Evolutionary conservation across 2,797 vertebrate species (phyloP).

Genomic region (Gymnocypris eckloni): DNA sequence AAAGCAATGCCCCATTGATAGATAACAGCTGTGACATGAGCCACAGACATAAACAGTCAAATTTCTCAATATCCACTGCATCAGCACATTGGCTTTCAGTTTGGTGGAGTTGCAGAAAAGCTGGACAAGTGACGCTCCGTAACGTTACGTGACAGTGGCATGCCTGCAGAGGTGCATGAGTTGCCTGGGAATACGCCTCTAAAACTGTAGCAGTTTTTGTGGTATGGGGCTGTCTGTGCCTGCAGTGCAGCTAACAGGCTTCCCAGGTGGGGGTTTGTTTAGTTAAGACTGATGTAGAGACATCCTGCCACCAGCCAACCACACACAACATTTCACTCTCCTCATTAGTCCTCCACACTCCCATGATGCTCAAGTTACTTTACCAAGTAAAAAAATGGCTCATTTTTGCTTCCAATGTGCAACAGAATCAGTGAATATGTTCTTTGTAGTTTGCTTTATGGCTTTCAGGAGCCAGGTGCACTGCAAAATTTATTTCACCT

Average conservation of each 20-base stretch:
- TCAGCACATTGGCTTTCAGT: constrained; percentile 40
- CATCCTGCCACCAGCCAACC: constrained; percentile 44
- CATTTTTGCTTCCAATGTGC: neutral
- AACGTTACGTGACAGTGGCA: neutral
- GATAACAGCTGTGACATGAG: neutral
- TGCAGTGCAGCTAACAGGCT: constrained; percentile 48
- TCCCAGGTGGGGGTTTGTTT: constrained; percentile 46
- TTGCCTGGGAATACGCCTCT: constrained; percentile 37
- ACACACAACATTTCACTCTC: neutral
- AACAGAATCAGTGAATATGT: neutral
- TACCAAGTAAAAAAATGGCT: constrained; percentile 39
- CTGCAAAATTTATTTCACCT: constrained; percentile 56
- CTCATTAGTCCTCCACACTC: constrained; percentile 39
- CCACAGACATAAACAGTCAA: constrained; percentile 28
- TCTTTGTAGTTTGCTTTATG: constrained; percentile 28
- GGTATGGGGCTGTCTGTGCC: constrained; percentile 48
- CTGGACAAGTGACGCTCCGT: constrained; percentile 12
- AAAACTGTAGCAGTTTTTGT: constrained; percentile 38
- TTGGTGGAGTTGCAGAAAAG: constrained; percentile 39
- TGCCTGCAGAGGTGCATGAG: constrained; percentile 40
- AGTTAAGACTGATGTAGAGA: constrained; percentile 53
- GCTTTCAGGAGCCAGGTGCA: constrained; percentile 34
- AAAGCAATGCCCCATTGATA: neutral
- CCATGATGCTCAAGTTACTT: constrained; percentile 54
- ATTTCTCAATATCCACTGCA: constrained; percentile 29